phyloP scores from a whole-genome alignment of 2,113 vertebrate genomes.

The Cynopterus brachyotis region DNA sequence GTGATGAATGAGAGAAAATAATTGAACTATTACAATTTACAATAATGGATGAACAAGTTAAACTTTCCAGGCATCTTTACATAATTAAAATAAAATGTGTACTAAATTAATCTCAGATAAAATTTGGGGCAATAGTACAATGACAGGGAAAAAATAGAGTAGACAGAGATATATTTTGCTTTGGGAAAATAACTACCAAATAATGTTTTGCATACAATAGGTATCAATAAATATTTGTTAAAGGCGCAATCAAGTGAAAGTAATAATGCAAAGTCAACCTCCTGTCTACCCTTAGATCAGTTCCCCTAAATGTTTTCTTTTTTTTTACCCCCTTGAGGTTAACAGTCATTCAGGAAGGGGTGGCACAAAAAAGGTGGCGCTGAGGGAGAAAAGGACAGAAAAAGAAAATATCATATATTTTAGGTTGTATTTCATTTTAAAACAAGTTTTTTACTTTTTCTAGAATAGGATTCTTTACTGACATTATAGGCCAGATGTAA shows the following conservation, averaged over 20 bases:
- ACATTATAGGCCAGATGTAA: neutral
- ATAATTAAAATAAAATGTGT: neutral
- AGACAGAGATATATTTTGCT: neutral
- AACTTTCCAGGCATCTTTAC: neutral
- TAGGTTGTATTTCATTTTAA: conserved; percentile 4
- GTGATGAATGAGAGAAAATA: neutral
- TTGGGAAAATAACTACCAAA: neutral
- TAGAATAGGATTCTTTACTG: neutral
- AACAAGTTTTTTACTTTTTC: neutral
- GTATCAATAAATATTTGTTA: neutral
- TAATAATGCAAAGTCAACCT: neutral
- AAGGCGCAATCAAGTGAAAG: neutral
- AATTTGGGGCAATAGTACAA: neutral
- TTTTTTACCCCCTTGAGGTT: neutral
- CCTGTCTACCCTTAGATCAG: neutral
- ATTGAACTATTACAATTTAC: neutral
- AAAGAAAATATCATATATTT: neutral
- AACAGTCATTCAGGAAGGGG: conserved; percentile 10
- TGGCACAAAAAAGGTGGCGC: neutral
- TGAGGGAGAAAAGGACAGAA: neutral
- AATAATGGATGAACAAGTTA: neutral
- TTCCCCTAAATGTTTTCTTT: neutral
- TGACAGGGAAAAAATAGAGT: neutral
- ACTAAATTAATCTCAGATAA: conserved; percentile 1
- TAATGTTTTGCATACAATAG: neutral